phyloP scores from a whole-genome alignment of 2,113 vertebrate species.

The Tonatia bakeri region DNA sequence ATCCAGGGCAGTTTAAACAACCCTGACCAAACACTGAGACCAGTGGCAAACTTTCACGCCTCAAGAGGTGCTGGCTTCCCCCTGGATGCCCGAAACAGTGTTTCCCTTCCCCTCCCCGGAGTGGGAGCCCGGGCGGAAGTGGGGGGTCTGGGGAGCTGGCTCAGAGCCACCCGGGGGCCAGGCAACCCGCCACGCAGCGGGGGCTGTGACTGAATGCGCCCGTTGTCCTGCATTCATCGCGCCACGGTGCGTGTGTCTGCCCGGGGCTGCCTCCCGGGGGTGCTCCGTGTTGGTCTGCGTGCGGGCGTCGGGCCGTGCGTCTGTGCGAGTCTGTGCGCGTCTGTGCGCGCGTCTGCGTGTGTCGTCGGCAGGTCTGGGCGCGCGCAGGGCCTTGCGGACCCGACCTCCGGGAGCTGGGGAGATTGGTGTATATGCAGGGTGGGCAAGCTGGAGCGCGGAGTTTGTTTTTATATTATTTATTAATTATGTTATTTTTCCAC shows the following conservation, averaged over 20 bases:
- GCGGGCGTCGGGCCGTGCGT: constrained; percentile 49
- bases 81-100: not conserved
- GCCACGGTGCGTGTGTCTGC: constrained; percentile 33
- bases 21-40: not conserved
- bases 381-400: not conserved
- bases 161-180: not conserved
- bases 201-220: not conserved
- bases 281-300: constrained; percentile 68
- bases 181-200: not conserved
- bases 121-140: accelerated
- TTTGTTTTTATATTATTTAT: not conserved
- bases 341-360: constrained; percentile 59
- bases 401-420: not conserved
- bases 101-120: not conserved
- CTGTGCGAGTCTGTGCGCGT: constrained; percentile 37
- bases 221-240: not conserved
- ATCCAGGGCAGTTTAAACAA: not conserved
- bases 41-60: not conserved
- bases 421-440: not conserved
- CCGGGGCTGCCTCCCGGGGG: constrained; percentile 54
- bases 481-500: too few species aligned
- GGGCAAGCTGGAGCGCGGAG: not conserved
- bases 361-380: constrained; percentile 41
- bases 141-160: not conserved
- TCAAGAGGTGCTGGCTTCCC: not conserved